phyloP scores from a whole-genome alignment of 2,113 vertebrate species.

The Rana temporaria region DNA sequence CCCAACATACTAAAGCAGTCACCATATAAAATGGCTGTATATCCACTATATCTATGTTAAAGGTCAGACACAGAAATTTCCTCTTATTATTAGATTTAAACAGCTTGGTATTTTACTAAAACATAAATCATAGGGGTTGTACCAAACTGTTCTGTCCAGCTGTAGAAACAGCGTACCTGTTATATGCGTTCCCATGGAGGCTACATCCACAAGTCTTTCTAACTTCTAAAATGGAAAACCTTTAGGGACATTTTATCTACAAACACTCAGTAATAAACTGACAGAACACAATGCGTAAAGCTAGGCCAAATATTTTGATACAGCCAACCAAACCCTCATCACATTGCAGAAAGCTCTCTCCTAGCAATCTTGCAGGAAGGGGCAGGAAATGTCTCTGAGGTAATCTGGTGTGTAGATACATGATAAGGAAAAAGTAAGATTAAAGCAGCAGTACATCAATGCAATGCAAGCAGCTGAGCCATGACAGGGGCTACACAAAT shows the following conservation, averaged over 20 bases:
- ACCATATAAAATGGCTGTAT: too few relatives aligned
- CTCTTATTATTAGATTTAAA: not conserved
- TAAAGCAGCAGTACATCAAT: not conserved
- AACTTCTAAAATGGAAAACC: not conserved
- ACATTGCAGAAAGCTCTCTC: not conserved
- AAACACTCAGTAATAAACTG: not conserved
- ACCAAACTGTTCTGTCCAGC: not conserved
- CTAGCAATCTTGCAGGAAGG: not conserved
- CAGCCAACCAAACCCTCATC: not conserved
- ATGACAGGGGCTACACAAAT: too few relatives aligned
- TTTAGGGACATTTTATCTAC: slow-evolving; percentile 1
- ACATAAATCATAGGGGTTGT: not conserved
- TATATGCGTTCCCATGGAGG: not conserved
- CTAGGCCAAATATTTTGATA: slow-evolving; percentile 11
- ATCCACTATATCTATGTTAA: too few relatives aligned
- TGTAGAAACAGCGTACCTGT: not conserved
- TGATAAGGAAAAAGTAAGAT: not conserved
- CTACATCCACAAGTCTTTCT: slow-evolving; percentile 3
- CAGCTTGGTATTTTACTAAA: not conserved
- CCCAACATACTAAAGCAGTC: too few relatives aligned
- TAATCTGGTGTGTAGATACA: slow-evolving; percentile 5
- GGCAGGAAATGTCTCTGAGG: slow-evolving; percentile 11
- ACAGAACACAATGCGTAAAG: not conserved
- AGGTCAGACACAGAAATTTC: too few relatives aligned
- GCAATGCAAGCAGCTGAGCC: too few relatives aligned